Conservation (phyloP, 2,888 invertebrate genomes). For the Ellobium chinense region DNA sequence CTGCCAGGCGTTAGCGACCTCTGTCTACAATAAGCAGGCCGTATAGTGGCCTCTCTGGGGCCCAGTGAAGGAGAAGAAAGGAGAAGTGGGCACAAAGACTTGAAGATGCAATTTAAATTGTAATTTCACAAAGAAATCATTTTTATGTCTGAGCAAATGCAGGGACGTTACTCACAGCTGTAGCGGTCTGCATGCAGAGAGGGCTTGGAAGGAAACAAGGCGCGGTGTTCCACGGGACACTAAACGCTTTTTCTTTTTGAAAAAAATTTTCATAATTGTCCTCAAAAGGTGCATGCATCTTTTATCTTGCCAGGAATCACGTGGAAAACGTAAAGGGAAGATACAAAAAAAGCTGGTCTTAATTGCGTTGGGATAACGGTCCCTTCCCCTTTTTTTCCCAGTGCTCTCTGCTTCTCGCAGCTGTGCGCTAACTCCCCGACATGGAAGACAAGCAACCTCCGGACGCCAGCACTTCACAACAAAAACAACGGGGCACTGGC, state of each 20-base stretch:
- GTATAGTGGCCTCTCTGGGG: constrained; percentile 2
- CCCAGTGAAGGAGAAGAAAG: constrained; percentile 5
- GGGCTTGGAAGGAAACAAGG: background rate
- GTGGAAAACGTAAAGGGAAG: constrained; percentile 12
- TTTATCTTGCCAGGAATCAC: constrained; percentile 41
- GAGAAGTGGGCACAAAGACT: constrained; percentile 26
- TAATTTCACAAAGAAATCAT: constrained; percentile 37
- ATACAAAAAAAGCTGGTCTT: constrained; percentile 40
- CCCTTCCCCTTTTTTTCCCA: constrained; percentile 7
- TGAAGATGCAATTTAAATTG: constrained; percentile 39
- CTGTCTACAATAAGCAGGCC: constrained; percentile 21
- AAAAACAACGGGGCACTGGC: constrained; percentile 29
- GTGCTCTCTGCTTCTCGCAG: constrained; percentile 12
- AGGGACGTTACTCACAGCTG: constrained; percentile 23
- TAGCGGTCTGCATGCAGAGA: constrained; percentile 11
- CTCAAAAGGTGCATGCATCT: constrained; percentile 37
- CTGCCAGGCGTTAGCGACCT: constrained; percentile 15
- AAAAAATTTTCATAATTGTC: constrained; percentile 26
- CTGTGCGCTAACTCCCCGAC: constrained; percentile 34
- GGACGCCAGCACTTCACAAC: constrained; percentile 37
- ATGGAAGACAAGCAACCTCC: constrained; percentile 23
- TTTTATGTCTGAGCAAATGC: constrained; percentile 29
- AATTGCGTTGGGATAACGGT: constrained; percentile 36
- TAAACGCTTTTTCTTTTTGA: constrained; percentile 29
- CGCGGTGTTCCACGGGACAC: constrained; percentile 23